A percentile compares a stretch with the other conserved stretches of the same genome.
phyloP scores from a whole-genome alignment of 2,888 invertebrate species.

The Subacronicta megacephala region DNA sequence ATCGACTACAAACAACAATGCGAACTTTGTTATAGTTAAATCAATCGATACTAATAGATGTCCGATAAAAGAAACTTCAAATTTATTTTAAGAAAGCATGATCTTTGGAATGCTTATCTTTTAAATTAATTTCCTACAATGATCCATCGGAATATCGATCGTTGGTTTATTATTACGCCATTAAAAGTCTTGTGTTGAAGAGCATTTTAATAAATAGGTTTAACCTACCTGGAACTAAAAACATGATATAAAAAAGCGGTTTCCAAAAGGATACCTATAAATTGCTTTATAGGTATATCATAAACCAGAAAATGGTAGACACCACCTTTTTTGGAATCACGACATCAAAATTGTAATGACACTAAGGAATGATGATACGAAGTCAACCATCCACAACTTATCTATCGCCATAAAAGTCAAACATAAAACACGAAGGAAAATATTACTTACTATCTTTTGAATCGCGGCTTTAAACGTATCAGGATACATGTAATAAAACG shows the following conservation, averaged over 20 bases:
- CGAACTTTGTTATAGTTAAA: conserved; percentile 67
- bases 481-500: conserved; percentile 36
- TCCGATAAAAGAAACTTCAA: conserved; percentile 65
- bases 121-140: conserved; percentile 9
- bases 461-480: conserved; percentile 29
- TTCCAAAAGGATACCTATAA: neutral
- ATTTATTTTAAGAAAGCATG: conserved; percentile 34
- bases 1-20: conserved; percentile 64
- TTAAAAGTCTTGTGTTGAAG: neutral
- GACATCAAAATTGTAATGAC: conserved; percentile 6
- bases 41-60: conserved; percentile 58
- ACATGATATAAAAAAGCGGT: neutral
- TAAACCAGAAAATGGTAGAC: neutral
- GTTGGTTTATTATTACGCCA: no score
- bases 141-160: conserved; percentile 7
- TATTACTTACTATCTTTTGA: conserved; percentile 23
- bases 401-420: conserved; percentile 29
- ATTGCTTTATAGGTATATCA: neutral
- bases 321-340: neutral
- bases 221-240: conserved; percentile 2
- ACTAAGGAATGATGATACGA: conserved; percentile 13
- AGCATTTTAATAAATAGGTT: neutral
- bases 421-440: conserved; percentile 27
- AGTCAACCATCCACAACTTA: conserved; percentile 30
- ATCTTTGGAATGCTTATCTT: conserved; percentile 13